phyloP scores from a whole-genome alignment of 2,113 vertebrate species.

The Mormyrus iriodes region DNA sequence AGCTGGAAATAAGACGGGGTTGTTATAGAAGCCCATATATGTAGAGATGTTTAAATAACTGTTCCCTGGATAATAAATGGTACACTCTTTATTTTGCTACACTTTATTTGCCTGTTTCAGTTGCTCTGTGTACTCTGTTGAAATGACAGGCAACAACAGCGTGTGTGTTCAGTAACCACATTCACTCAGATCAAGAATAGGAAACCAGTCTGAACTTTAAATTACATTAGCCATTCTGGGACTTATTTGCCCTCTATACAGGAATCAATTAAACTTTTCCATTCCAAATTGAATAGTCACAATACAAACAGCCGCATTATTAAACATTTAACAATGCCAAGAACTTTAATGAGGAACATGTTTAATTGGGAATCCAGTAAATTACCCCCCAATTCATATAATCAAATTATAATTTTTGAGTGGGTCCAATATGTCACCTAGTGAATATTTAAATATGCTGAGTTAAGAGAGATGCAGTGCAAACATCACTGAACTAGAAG shows the following conservation, averaged over 20 bases:
- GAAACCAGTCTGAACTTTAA: background rate
- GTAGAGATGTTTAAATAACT: background rate
- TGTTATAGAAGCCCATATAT: background rate
- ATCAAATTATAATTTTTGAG: background rate
- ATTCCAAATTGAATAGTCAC: background rate
- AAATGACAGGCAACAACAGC: background rate
- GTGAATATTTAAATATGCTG: background rate
- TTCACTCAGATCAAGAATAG: background rate
- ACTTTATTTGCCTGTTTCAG: background rate
- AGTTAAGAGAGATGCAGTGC: background rate
- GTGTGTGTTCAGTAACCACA: background rate
- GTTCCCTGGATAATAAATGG: background rate
- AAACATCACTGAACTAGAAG: background rate
- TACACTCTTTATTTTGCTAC: background rate
- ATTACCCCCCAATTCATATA: background rate
- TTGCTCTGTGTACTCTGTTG: background rate
- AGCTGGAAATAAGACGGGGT: background rate
- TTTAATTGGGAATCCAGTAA: background rate
- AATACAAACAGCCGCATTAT: background rate
- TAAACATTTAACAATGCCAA: background rate
- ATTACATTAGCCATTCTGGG: background rate
- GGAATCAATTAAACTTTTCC: background rate
- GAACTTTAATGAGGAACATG: background rate
- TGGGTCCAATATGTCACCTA: background rate
- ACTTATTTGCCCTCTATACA: background rate